Base-by-base conservation (phyloP, 2,888 invertebrate genomes). In the Vandiemenella viatica region DNA sequence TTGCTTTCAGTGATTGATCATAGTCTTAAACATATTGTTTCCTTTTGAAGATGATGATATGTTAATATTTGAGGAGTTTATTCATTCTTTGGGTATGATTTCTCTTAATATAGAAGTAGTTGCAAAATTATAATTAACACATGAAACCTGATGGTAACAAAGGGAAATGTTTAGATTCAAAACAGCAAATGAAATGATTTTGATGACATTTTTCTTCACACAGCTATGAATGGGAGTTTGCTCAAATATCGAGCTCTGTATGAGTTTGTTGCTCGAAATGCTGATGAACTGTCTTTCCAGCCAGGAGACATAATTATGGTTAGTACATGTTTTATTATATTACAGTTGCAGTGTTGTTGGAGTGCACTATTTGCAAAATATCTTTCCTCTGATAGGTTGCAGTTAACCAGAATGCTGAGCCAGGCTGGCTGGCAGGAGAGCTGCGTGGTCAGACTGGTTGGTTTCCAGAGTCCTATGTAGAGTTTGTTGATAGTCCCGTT, bases 401-500 rank as follows among this genome's bases (percentile, higher is more conserved):
- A 3, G 73, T 77, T 4, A 75, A 86, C 49, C 88, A 89, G 60
- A 84, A 82, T 57, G 86, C 91, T 0, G 97, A 97, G 63, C 93
- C 93, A 0, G 97, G 96, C n/a, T 98, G 97, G 95, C 70, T 89
- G 59, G 89, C 91, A 56, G 97, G 97, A 0, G 85, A 87, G 60
- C 80, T 91, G 22, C 75, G 87, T 61, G 95, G 92, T 3, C 82
- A 84, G 54, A 83, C 85, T 0, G 96, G 96, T 1, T 95, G 93
- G 92, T 96, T 96, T 70, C 96, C 96, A 0, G 91, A 93, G 65
- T 87, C 91, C 0, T 96, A 96, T 63, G 93, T 90, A 15, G 90
- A 91, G 61, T 80, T 80, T 37, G 68, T 85, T 8, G 79, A 74
- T 40, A 59, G 62, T 18, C 63, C 63, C 38, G 70, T 71, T 21